These are phyloP conservation scores for Pardalotus punctatus DNA, from an alignment of 2,113 vertebrate genomes.

Conservation along the genomic window DNA sequence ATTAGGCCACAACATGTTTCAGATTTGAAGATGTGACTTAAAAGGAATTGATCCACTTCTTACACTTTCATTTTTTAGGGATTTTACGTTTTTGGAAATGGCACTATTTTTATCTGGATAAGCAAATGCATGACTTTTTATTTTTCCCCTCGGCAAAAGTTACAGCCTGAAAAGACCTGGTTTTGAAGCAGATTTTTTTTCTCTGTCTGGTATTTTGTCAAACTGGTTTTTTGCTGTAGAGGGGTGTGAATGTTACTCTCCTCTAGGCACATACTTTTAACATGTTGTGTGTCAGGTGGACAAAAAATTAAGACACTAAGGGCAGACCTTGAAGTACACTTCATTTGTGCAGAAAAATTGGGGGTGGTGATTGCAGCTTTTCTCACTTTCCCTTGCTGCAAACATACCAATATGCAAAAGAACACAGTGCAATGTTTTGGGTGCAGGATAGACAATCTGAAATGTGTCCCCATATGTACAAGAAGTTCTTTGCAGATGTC, in stretches of 20 bases:
- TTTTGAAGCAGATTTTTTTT: not conserved
- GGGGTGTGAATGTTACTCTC: not conserved
- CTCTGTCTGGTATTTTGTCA: not conserved
- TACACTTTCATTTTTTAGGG: not conserved
- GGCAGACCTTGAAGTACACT: not conserved
- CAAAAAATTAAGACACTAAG: not conserved
- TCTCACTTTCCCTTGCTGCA: not conserved
- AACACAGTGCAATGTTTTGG: conserved; percentile 23
- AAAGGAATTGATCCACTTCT: not conserved
- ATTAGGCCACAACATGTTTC: not conserved
- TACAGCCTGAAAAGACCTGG: not conserved
- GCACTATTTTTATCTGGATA: not conserved
- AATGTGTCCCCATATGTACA: conserved; percentile 29
- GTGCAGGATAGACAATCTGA: conserved; percentile 30
- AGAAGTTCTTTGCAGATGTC: conserved; percentile 48
- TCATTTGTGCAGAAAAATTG: not conserved
- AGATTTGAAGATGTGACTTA: not conserved
- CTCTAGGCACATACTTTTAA: not conserved
- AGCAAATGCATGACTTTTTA: not conserved
- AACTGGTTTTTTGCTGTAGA: not conserved
- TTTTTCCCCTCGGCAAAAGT: not conserved
- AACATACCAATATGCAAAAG: not conserved
- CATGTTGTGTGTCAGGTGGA: not conserved
- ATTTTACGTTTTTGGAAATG: not conserved
- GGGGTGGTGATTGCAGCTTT: not conserved